Percentiles rank a stretch among this genome's conserved stretches.
Conservation (phyloP, 2,797 vertebrate genomes). For the Gymnodraco acuticeps region DNA sequence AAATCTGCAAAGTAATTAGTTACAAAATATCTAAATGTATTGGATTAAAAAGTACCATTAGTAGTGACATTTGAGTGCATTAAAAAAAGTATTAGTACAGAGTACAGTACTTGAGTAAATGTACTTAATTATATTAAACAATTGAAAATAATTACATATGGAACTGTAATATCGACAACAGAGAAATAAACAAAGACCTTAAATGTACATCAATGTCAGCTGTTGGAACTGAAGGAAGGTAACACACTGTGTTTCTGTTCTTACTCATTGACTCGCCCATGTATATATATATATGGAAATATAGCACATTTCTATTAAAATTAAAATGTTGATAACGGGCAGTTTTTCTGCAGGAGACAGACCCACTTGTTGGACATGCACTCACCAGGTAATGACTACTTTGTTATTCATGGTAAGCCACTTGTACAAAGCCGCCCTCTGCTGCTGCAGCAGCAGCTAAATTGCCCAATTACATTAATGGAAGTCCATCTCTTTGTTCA, state of each 20-base stretch:
- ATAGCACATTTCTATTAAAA: conserved; percentile 31
- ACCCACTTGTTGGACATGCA: conserved; percentile 62
- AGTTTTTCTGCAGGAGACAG: conserved; percentile 10
- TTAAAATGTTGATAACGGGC: conserved; percentile 39
- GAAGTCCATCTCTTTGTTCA: conserved; percentile 72
- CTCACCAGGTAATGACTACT: conserved; percentile 70
- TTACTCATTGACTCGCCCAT: not conserved
- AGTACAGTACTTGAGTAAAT: too few species aligned
- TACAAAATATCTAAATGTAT: too few species aligned
- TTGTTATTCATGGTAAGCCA: conserved; percentile 76
- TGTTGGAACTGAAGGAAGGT: not conserved
- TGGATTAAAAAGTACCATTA: too few species aligned
- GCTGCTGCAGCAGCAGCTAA: conserved; percentile 61
- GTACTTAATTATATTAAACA: too few species aligned
- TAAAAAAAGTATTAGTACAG: too few species aligned
- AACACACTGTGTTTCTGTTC: not conserved
- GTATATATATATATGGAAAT: not conserved
- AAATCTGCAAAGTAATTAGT: too few species aligned
- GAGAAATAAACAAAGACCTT: not conserved
- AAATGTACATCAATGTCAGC: not conserved
- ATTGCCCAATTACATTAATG: conserved; percentile 80
- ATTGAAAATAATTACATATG: not conserved
- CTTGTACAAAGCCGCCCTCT: conserved; percentile 61
- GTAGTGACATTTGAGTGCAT: too few species aligned
- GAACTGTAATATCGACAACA: not conserved